phyloP scores from a whole-genome alignment of 2,888 invertebrate genomes.

The Abscondita cerata region DNA sequence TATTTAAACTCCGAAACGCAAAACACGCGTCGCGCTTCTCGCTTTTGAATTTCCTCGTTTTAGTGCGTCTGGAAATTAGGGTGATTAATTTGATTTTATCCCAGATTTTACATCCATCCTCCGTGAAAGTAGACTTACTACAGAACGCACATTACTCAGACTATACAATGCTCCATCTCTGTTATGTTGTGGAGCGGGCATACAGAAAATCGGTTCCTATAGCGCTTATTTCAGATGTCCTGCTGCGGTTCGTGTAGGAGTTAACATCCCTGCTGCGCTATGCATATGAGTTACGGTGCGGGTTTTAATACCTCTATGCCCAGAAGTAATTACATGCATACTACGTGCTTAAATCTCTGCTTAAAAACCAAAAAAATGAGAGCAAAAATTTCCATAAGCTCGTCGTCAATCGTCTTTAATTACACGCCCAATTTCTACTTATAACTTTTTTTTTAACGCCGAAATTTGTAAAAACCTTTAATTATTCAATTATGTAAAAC shows the following conservation, averaged over 20 bases:
- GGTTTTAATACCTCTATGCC: conserved; percentile 30
- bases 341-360: background rate
- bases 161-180: conserved; percentile 4
- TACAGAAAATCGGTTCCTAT: conserved; percentile 17
- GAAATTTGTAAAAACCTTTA: too few relatives aligned
- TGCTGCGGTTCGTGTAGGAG: conserved; percentile 36
- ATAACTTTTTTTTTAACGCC: too few relatives aligned
- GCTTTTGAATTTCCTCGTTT: conserved; percentile 20
- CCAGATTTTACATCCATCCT: conserved; percentile 25
- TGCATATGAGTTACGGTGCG: conserved; percentile 37
- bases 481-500: too few relatives aligned
- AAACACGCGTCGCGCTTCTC: conserved; percentile 18
- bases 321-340: conserved; percentile 5
- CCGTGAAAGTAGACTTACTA: conserved; percentile 16
- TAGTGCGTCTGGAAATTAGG: conserved; percentile 25
- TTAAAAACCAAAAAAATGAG: background rate
- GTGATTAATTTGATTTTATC: conserved; percentile 31
- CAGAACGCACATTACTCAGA: conserved; percentile 17
- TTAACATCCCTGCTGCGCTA: conserved; percentile 27
- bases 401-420: conserved; percentile 42
- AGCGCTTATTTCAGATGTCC: conserved; percentile 33
- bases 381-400: conserved; percentile 38
- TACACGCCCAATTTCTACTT: conserved; percentile 32
- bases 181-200: background rate
- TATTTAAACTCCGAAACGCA: conserved; percentile 7